Base-by-base conservation (phyloP, 2,113 vertebrate species). In the Python bivittatus region DNA sequence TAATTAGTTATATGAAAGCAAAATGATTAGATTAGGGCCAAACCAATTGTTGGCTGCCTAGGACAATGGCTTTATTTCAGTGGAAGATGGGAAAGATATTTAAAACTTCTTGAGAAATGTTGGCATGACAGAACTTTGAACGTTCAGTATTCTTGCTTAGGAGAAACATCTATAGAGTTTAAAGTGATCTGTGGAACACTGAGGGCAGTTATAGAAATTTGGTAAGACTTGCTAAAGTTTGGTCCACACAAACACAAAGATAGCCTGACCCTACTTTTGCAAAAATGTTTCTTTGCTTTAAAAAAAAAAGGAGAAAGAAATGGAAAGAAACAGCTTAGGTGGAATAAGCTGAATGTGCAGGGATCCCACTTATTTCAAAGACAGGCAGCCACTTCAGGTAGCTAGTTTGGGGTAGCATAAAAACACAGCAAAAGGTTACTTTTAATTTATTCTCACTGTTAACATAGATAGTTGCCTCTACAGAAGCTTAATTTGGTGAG, bases 1-100 rank as follows among this genome's bases (percentile, higher is more conserved):
- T 90, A 95, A 91, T 88, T 57, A 52, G 20, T 90, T 38, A 6
- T 60, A 88, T 85, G 94, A 93, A 91, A 56, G 72, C 87, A 94
- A 94, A 95, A 38, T 92, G 22, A 20, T 79, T 88, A 88, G 86
- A 61, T 91, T 42, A 84, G 1, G 7, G 90, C 54, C 38, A 44
- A 60, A 58, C 56, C 25, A 57, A 44, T 17, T 7, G 42, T 27
- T 4, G 58, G 38, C 7, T 91, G 38, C 15, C 20, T 44, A n/a
- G 25, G 54, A 84, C 25, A 91, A 56, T 3, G 29, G 53, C 38
- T 84, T 90, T 84, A 72, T 68, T 83, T 57, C 9, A 56, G 52
- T 12, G 23, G 48, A 72, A 90, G n/a, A 56, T 68, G 15, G 60
- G 44, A 23, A 90, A 58, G 15, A 44, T 84, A 20, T 44, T 83